Percentiles rank a stretch among this genome's conserved stretches.
Conservation (phyloP, 2,888 invertebrate genomes). For the Chrysopilus asiliformis region DNA sequence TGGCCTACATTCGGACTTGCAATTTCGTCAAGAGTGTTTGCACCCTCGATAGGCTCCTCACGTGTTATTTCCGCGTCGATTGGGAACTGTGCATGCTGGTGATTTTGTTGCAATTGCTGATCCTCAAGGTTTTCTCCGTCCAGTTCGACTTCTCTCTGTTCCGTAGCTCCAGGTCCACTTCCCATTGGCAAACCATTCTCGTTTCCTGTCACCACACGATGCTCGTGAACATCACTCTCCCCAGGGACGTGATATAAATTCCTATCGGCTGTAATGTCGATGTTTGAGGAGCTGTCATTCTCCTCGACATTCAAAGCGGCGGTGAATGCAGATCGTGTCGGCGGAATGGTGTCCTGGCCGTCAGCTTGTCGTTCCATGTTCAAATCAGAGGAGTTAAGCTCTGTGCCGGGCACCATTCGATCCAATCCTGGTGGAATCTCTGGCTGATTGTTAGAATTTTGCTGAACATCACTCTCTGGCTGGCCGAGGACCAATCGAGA, state of each 20-base stretch:
- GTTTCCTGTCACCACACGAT: conserved; percentile 43
- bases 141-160: conserved; percentile 43
- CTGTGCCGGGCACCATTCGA: conserved; percentile 41
- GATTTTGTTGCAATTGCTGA: conserved; percentile 15
- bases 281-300: conserved; percentile 13
- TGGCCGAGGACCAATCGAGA: conserved; percentile 54
- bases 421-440: conserved; percentile 41
- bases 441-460: conserved; percentile 3
- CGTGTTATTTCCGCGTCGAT: conserved; percentile 26
- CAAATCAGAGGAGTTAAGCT: conserved; percentile 31
- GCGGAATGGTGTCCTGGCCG: conserved; percentile 30
- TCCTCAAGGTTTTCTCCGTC: conserved; percentile 46
- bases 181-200: conserved; percentile 31
- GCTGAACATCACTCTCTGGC: conserved; percentile 40
- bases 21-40: conserved; percentile 31
- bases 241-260: conserved; percentile 29
- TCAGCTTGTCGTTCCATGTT: conserved; percentile 37
- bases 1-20: conserved; percentile 9
- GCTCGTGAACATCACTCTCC: conserved; percentile 20
- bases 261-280: conserved; percentile 22
- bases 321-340: conserved; percentile 11
- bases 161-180: conserved; percentile 15
- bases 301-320: conserved; percentile 10
- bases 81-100: conserved; percentile 9
- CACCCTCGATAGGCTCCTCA: conserved; percentile 41